phyloP scores from a whole-genome alignment of 2,888 invertebrate genomes.

The Rhamphomyia laevipes region DNA sequence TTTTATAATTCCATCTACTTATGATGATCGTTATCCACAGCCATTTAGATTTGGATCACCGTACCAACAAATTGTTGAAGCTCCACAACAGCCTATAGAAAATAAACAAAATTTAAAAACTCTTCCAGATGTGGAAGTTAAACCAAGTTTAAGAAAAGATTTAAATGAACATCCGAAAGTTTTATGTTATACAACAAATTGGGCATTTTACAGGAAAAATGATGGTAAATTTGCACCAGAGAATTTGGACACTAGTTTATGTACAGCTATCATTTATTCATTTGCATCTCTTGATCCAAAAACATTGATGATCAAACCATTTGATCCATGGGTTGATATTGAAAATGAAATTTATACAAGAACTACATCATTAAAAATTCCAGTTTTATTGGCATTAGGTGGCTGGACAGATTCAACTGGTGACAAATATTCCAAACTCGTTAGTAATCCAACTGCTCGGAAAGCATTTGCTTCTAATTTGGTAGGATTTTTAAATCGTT shows the following conservation, averaged over 20 bases:
- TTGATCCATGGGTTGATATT: constrained; percentile 80
- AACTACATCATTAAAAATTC: constrained; percentile 52
- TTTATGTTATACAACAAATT: constrained; percentile 79
- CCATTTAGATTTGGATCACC: constrained; percentile 34
- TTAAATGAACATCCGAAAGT: constrained; percentile 40
- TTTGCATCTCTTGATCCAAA: constrained; percentile 79
- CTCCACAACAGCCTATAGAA: constrained; percentile 13
- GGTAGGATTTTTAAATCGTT: constrained; percentile 56
- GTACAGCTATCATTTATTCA: constrained; percentile 82
- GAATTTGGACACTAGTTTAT: constrained; percentile 65
- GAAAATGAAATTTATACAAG: constrained; percentile 76
- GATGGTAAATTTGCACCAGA: constrained; percentile 81
- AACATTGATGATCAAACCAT: constrained; percentile 61
- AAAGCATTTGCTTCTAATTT: constrained; percentile 57
- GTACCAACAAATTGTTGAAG: constrained; percentile 30
- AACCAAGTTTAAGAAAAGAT: constrained; percentile 23
- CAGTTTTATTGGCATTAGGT: constrained; percentile 71
- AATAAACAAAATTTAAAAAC: constrained; percentile 22
- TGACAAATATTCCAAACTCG: constrained; percentile 73
- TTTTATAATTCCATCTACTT: constrained; percentile 21
- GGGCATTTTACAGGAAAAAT: constrained; percentile 74
- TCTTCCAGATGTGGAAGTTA: constrained; percentile 13
- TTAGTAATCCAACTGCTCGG: constrained; percentile 52
- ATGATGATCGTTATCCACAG: constrained; percentile 23
- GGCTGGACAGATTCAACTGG: constrained; percentile 92